Conservation (phyloP, 2,113 vertebrate species). For the Psittacula cyanocephala region DNA sequence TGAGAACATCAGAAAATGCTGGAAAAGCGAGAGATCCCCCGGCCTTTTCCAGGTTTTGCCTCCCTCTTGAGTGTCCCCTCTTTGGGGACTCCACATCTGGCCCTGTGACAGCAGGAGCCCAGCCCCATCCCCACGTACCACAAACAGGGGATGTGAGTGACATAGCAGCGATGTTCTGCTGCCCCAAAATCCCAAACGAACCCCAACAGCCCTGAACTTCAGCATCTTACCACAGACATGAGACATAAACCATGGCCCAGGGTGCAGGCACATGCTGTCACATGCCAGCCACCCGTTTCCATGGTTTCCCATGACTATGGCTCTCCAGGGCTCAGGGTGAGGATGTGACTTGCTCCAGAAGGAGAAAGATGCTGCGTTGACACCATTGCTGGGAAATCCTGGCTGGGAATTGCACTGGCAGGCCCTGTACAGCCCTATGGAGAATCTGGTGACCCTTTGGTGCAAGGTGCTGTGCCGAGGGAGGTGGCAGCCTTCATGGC, state of each 20-base stretch:
- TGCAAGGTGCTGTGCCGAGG: background rate
- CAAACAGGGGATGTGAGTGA: background rate
- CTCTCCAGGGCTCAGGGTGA: background rate
- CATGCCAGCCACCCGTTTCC: background rate
- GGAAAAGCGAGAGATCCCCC: background rate
- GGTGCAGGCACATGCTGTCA: background rate
- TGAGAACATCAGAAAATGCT: background rate
- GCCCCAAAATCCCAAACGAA: background rate
- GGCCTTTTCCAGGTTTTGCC: background rate
- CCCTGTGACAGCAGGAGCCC: background rate
- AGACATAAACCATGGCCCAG: background rate
- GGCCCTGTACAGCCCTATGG: accelerated
- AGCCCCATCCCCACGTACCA: background rate
- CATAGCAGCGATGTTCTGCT: accelerated
- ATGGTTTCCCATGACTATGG: background rate
- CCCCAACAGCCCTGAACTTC: background rate
- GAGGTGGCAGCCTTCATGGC: background rate
- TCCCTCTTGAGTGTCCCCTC: background rate
- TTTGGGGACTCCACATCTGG: background rate
- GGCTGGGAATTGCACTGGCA: background rate
- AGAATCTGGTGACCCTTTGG: background rate
- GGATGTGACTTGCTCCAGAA: background rate
- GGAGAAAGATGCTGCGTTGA: background rate
- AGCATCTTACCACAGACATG: background rate
- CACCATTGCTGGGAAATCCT: background rate